These are phyloP conservation scores for Euplexia lucipara DNA, from an alignment of 2,888 invertebrate species.

Conservation along the genomic window DNA sequence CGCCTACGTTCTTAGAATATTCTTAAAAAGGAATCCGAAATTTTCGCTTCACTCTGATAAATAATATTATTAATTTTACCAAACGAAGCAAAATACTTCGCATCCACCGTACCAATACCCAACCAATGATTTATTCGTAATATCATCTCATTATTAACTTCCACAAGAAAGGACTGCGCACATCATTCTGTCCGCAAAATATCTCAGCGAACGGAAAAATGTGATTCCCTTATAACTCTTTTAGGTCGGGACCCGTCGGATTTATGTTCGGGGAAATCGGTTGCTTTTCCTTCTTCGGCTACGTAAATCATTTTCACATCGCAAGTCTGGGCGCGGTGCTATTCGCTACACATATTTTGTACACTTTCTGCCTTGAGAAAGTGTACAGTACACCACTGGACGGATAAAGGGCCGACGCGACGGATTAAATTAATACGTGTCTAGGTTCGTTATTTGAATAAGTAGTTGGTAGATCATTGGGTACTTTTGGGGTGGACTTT, in stretches of 20 bases:
- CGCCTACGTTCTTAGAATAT: too few species aligned
- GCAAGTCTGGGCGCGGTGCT: slow-evolving; percentile 55
- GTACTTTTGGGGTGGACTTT: neutral
- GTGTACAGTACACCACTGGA: slow-evolving; percentile 60
- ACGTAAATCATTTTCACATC: slow-evolving; percentile 87
- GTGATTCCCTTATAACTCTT: slow-evolving; percentile 83
- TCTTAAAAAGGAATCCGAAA: too few species aligned
- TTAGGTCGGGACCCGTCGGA: slow-evolving; percentile 73
- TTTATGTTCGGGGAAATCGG: slow-evolving; percentile 81
- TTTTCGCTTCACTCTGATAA: too few species aligned
- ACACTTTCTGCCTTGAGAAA: slow-evolving; percentile 71
- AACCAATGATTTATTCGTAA: slow-evolving; percentile 29
- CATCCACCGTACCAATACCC: slow-evolving; percentile 1
- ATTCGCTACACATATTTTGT: slow-evolving; percentile 70
- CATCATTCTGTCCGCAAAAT: slow-evolving; percentile 58
- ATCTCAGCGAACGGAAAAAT: slow-evolving; percentile 75
- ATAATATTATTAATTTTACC: neutral
- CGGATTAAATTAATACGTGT: slow-evolving; percentile 63
- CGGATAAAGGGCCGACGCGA: slow-evolving; percentile 60
- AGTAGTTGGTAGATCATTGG: slow-evolving; percentile 10
- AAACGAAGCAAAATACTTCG: neutral
- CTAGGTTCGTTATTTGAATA: slow-evolving; percentile 49
- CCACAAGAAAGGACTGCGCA: slow-evolving; percentile 31
- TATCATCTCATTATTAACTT: slow-evolving; percentile 47
- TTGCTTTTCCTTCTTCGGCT: slow-evolving; percentile 79